Percentiles rank a stretch among this genome's conserved stretches.
phyloP scores from a whole-genome alignment of 2,888 invertebrate genomes.

The Heliconius sara region DNA sequence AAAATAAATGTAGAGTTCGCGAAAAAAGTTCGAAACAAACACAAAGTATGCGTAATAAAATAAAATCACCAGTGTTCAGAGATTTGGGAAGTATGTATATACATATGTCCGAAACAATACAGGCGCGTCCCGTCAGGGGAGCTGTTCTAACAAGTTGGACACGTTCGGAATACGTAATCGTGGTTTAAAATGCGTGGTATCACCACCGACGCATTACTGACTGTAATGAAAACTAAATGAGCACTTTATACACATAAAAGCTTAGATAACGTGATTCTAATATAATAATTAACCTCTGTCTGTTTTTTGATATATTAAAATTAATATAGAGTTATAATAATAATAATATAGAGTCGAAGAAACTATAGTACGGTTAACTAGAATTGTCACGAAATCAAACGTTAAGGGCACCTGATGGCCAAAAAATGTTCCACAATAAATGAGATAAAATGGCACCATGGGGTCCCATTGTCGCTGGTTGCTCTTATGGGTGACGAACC shows the following conservation, averaged over 20 bases:
- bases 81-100: slow-evolving; percentile 27
- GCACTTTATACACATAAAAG: slow-evolving; percentile 54
- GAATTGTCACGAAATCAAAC: slow-evolving; percentile 24
- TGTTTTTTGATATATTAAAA: slow-evolving; percentile 52
- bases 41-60: not conserved
- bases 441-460: slow-evolving; percentile 75
- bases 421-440: slow-evolving; percentile 68
- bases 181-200: slow-evolving; percentile 61
- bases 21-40: not conserved
- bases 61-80: slow-evolving; percentile 18
- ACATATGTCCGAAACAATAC: slow-evolving; percentile 53
- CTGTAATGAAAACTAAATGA: slow-evolving; percentile 70
- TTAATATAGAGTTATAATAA: not conserved
- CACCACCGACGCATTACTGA: slow-evolving; percentile 62
- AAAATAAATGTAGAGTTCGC: slow-evolving; percentile 1
- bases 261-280: slow-evolving; percentile 50
- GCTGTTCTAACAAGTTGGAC: slow-evolving; percentile 71
- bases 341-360: slow-evolving; percentile 2
- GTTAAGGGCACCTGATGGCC: slow-evolving; percentile 67
- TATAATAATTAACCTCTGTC: slow-evolving; percentile 44
- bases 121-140: slow-evolving; percentile 63
- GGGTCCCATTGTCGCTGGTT: slow-evolving; percentile 73
- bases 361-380: not conserved
- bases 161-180: slow-evolving; percentile 70
- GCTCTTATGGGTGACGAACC: slow-evolving; percentile 68